Percentiles rank a stretch among this genome's conserved stretches.
phyloP scores from a whole-genome alignment of 2,113 vertebrate genomes.

The Shinisaurus crocodilurus region DNA sequence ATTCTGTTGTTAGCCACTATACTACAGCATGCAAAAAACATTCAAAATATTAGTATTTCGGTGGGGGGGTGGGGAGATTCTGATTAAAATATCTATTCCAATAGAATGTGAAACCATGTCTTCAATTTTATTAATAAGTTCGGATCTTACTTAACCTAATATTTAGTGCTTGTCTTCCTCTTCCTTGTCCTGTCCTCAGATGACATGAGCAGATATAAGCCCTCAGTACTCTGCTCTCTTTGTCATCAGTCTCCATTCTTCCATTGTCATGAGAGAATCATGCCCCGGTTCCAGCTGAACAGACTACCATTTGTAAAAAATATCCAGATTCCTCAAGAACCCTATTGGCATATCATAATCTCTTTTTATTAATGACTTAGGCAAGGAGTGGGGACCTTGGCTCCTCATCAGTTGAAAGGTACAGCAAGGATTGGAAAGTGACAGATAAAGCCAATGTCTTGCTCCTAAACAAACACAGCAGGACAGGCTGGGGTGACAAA shows the following conservation, averaged over 20 bases:
- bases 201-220: background rate
- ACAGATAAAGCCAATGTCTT: conserved; percentile 77
- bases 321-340: conserved; percentile 33
- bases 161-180: background rate
- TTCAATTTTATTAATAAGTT: background rate
- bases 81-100: background rate
- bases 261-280: background rate
- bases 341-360: conserved; percentile 47
- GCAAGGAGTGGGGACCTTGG: conserved; percentile 14
- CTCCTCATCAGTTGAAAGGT: conserved; percentile 55
- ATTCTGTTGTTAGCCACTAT: no score
- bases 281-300: background rate
- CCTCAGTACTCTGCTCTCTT: background rate
- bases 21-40: no score
- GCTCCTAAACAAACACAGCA: conserved; percentile 87
- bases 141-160: background rate
- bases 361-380: conserved; percentile 66
- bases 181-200: background rate
- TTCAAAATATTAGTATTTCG: background rate
- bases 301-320: background rate
- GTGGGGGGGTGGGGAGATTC: background rate
- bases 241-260: background rate
- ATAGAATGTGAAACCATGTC: background rate
- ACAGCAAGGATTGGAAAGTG: conserved; percentile 68
- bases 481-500: conserved; percentile 89